A percentile compares a stretch with the other conserved stretches of the same genome.
Evolutionary conservation across 2,797 vertebrate species (phyloP).

Genomic region (Mormyrus hasselquistii): DNA sequence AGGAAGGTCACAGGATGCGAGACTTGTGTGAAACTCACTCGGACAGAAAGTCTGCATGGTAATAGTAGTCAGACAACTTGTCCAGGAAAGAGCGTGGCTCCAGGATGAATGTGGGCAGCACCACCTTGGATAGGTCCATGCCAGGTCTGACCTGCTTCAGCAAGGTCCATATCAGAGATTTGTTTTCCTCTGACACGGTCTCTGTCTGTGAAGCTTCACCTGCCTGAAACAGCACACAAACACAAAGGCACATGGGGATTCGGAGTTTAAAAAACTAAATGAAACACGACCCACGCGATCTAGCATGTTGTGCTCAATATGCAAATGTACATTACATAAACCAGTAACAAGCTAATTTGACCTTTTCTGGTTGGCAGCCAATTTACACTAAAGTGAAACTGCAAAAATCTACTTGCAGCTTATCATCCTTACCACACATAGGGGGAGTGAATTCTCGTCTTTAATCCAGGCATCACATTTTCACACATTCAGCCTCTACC

Average conservation of each 20-base stretch:
- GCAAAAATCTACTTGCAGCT: not conserved
- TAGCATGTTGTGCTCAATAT: not conserved
- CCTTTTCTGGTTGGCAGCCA: not conserved
- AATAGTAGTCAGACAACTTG: constrained; percentile 97
- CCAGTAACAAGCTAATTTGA: not conserved
- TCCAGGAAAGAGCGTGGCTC: constrained; percentile 93
- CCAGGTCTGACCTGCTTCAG: constrained; percentile 94
- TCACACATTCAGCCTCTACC: not conserved
- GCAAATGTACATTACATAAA: not conserved
- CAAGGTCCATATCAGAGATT: constrained; percentile 94
- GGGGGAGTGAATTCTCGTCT: not conserved
- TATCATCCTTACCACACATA: not conserved
- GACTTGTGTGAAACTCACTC: constrained; percentile 68
- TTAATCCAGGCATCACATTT: not conserved
- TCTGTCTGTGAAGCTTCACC: constrained; percentile 94
- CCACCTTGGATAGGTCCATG: constrained; percentile 96
- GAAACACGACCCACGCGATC: not conserved
- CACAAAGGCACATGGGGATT: not conserved
- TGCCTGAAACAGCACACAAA: constrained; percentile 57
- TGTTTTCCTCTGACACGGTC: constrained; percentile 96
- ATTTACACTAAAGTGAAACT: not conserved
- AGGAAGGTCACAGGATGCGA: not conserved
- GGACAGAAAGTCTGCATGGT: constrained; percentile 92
- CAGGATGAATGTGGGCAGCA: constrained; percentile 93
- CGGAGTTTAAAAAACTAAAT: not conserved